A percentile compares a stretch with the other conserved stretches of the same genome.
These are phyloP conservation scores for Phasianus colchicus DNA, from an alignment of 2,113 vertebrate species.

Conservation along the genomic window DNA sequence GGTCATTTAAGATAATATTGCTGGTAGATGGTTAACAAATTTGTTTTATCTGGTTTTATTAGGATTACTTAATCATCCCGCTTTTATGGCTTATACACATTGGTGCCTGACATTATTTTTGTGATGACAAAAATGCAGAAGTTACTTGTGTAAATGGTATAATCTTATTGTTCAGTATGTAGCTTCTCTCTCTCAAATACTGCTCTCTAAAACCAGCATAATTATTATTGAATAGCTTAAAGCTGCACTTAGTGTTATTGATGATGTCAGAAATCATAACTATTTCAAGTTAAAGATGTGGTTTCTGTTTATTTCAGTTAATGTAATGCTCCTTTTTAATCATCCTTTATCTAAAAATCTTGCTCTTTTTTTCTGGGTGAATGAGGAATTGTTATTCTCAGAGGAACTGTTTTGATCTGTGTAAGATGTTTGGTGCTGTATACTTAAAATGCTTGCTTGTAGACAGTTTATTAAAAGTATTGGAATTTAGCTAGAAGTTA, in stretches of 20 bases:
- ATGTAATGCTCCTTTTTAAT: neutral
- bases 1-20: neutral
- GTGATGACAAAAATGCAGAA: neutral
- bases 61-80: neutral
- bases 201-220: neutral
- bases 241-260: slow-evolving; percentile 57
- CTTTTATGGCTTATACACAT: neutral
- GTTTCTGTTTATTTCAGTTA: slow-evolving; percentile 13
- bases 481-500: neutral
- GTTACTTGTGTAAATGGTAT: slow-evolving; percentile 40
- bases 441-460: neutral
- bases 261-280: slow-evolving; percentile 6
- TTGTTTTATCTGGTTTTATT: neutral
- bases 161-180: slow-evolving; percentile 23
- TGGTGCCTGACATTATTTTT: neutral
- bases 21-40: neutral
- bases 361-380: neutral
- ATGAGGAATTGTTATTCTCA: neutral
- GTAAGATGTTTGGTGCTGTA: neutral
- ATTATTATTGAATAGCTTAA: slow-evolving; percentile 40
- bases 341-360: slow-evolving; percentile 16
- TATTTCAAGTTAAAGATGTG: slow-evolving; percentile 18
- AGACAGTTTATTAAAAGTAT: neutral
- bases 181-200: slow-evolving; percentile 19
- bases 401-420: neutral